A percentile compares a stretch with the other conserved stretches of the same genome.
phyloP scores from a whole-genome alignment of 1,140 invertebrate species.

The Leptinotarsa defecta region DNA sequence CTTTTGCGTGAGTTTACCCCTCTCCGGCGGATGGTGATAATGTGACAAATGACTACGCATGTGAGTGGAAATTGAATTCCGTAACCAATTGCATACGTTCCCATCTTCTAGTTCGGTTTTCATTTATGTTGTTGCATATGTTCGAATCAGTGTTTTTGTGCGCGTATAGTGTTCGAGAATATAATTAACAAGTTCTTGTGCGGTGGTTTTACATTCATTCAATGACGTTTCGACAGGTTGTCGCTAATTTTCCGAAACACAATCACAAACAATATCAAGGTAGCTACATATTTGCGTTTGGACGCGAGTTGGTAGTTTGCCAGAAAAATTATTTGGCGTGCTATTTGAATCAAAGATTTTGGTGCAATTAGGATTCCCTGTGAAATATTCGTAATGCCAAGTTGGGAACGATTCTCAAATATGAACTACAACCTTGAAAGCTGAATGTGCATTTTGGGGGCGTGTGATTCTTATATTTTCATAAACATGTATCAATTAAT shows the following conservation, averaged over 20 bases:
- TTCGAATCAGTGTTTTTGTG: no score
- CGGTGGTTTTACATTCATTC: background rate
- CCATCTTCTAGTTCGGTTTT: no score
- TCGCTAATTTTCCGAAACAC: constrained; percentile 23
- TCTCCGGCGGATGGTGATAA: background rate
- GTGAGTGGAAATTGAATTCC: background rate
- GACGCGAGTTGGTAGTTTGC: background rate
- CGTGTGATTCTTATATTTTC: no score
- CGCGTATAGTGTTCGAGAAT: background rate
- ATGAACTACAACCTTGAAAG: no score
- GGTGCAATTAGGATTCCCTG: background rate
- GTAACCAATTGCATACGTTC: background rate
- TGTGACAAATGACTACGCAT: background rate
- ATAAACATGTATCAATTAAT: no score
- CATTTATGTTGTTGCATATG: no score
- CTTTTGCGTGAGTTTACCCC: background rate
- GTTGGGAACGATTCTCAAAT: no score
- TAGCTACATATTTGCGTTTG: background rate
- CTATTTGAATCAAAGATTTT: background rate
- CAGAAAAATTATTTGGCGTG: background rate
- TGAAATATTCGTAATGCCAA: no score
- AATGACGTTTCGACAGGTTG: constrained; percentile 11
- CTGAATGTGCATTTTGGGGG: no score
- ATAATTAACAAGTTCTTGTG: background rate
- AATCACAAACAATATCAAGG: constrained; percentile 28